These are phyloP conservation scores for Cheirogaleus medius DNA, from an alignment of 2,113 vertebrate species.

Conservation along the genomic window DNA sequence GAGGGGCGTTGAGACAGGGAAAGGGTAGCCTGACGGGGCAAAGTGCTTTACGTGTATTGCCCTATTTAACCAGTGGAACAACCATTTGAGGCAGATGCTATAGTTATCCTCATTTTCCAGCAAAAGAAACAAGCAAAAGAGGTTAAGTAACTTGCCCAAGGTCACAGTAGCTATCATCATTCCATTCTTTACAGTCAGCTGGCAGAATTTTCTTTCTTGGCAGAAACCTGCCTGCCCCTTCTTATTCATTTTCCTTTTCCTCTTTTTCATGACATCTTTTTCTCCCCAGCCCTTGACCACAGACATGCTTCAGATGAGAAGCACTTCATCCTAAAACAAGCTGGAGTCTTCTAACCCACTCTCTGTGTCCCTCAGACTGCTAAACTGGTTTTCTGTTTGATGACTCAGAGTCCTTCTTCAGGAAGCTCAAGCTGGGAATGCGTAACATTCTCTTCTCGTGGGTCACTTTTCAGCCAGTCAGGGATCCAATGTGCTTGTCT, in stretches of 20 bases:
- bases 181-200: not conserved
- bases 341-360: not conserved
- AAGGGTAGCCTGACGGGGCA: not conserved
- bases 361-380: not conserved
- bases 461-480: not conserved
- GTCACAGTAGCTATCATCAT: not conserved
- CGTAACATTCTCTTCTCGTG: not conserved
- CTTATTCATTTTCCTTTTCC: not conserved
- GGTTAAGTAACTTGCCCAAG: not conserved
- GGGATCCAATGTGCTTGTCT: not conserved
- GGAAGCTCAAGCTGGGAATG: not conserved
- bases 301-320: not conserved
- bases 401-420: not conserved
- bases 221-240: not conserved
- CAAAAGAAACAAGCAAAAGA: not conserved
- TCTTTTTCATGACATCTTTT: not conserved
- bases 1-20: not conserved
- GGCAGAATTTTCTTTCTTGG: not conserved
- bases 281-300: not conserved
- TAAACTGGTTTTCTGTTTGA: not conserved
- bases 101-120: not conserved
- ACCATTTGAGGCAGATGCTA: not conserved
- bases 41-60: not conserved
- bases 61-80: not conserved
- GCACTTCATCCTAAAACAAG: not conserved